Evolutionary conservation across 2,113 vertebrate species (phyloP).

Genomic region (Erythrocercus mccallii): DNA sequence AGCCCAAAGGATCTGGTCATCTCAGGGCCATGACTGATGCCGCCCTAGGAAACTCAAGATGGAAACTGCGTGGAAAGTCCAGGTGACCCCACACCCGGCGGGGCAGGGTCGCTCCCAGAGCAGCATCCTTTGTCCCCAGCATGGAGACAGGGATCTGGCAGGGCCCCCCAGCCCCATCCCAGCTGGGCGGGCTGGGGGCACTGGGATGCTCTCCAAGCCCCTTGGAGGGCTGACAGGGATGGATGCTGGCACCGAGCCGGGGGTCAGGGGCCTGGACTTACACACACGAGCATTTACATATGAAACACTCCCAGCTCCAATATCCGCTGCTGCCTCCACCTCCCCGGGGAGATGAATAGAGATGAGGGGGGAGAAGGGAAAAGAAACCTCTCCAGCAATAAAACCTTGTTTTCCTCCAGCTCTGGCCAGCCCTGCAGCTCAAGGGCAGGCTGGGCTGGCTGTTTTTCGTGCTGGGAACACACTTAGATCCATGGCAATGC

Average conservation of each 20-base stretch:
- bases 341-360: constrained; percentile 49
- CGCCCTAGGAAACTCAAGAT: not conserved
- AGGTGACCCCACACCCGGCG: not conserved
- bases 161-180: not conserved
- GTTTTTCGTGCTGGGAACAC: not conserved
- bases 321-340: constrained; percentile 50
- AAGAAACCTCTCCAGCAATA: constrained; percentile 20
- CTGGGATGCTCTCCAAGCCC: not conserved
- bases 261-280: constrained; percentile 50
- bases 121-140: not conserved
- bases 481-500: not conserved
- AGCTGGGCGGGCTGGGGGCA: not conserved
- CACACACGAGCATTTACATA: constrained; percentile 57
- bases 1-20: not conserved
- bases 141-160: not conserved
- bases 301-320: constrained; percentile 55
- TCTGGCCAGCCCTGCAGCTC: not conserved
- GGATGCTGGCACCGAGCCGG: constrained; percentile 33
- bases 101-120: fast-evolving
- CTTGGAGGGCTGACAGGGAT: not conserved
- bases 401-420: not conserved
- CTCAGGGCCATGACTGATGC: fast-evolving
- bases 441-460: not conserved
- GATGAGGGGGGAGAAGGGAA: not conserved
- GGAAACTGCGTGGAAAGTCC: not conserved